These are phyloP conservation scores for Phytoseiulus persimilis DNA, from an alignment of 2,888 invertebrate species.

Conservation along the genomic window DNA sequence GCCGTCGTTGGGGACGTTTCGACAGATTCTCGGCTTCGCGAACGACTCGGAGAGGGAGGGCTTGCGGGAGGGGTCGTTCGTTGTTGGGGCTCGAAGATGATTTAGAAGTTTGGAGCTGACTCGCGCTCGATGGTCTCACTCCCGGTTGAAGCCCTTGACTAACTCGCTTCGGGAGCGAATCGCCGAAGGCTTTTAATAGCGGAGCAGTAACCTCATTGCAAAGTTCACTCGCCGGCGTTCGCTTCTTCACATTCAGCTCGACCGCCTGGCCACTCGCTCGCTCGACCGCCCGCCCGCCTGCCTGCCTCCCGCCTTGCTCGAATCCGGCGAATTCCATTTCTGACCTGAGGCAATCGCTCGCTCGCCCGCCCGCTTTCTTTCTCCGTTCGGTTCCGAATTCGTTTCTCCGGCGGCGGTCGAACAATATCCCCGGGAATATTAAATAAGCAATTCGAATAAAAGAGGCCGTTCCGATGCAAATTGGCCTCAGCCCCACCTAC, in stretches of 20 bases:
- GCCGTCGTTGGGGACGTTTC: too few species aligned
- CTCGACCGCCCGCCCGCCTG: not conserved
- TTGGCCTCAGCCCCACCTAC: slow-evolving; percentile 5
- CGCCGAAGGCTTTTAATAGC: not conserved
- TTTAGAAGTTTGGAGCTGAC: too few species aligned
- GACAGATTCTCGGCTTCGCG: too few species aligned
- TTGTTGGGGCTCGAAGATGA: too few species aligned
- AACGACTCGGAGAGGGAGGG: too few species aligned
- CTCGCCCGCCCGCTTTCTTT: not conserved
- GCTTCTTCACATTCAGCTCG: not conserved
- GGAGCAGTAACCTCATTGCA: not conserved
- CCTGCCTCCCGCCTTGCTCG: not conserved
- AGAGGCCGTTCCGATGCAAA: slow-evolving; percentile 10
- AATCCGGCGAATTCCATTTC: not conserved
- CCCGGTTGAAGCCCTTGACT: not conserved
- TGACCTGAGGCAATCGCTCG: not conserved
- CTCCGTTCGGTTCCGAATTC: not conserved
- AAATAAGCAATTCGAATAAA: slow-evolving; percentile 34
- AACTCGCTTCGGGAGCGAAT: not conserved
- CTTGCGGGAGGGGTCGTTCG: too few species aligned
- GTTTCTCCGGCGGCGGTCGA: not conserved
- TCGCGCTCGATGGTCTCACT: too few species aligned
- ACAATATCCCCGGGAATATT: slow-evolving; percentile 18
- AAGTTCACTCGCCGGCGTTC: not conserved
- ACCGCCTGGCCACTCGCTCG: not conserved